phyloP scores from a whole-genome alignment of 2,113 vertebrate genomes.

The Onychostruthus taczanowskii region DNA sequence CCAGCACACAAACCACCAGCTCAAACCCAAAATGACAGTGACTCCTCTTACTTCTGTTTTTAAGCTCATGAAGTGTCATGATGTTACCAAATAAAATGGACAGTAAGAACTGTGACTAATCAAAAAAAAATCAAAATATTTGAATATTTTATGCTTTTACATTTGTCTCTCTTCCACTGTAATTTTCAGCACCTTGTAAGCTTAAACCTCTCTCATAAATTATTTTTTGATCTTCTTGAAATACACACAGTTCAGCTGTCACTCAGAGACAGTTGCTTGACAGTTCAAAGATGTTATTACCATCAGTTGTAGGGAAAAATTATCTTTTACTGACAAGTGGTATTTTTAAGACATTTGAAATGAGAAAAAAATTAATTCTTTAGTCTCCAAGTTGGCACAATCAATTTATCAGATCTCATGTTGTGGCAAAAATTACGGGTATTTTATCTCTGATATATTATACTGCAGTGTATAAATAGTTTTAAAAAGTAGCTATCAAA shows the following conservation, averaged over 20 bases:
- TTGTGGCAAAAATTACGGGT: constrained; percentile 4
- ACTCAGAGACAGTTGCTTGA: neutral
- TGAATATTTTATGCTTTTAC: neutral
- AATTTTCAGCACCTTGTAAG: neutral
- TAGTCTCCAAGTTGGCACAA: neutral
- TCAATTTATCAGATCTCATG: neutral
- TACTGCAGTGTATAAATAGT: neutral
- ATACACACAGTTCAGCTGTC: constrained; percentile 28
- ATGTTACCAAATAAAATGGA: neutral
- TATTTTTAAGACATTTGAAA: constrained; percentile 38
- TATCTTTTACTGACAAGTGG: constrained; percentile 33
- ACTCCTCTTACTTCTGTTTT: neutral
- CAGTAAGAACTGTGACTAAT: neutral
- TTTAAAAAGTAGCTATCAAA: neutral
- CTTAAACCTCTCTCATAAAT: constrained; percentile 13
- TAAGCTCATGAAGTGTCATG: rapidly evolving
- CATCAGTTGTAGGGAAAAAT: neutral
- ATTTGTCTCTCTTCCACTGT: neutral
- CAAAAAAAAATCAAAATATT: neutral
- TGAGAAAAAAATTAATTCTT: constrained; percentile 22
- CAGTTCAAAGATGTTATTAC: constrained; percentile 54
- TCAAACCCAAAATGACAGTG: neutral
- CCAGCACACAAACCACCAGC: neutral
- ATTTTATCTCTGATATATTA: constrained; percentile 4
- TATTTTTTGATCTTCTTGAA: constrained; percentile 24